phyloP scores from a whole-genome alignment of 2,113 vertebrate genomes.

The Silurus meridionalis region DNA sequence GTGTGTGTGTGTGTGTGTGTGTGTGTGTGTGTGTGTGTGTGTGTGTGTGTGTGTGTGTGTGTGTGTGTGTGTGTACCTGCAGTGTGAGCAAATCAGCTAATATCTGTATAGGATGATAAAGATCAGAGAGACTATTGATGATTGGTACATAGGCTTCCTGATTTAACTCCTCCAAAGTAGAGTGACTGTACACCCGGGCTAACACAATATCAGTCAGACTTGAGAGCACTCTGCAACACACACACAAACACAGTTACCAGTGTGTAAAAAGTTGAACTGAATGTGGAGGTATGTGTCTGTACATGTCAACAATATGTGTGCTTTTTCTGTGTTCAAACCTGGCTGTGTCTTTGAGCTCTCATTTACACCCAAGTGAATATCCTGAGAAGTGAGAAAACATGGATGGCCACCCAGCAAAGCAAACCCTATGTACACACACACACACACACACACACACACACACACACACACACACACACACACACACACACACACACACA shows the following conservation, averaged over 20 bases:
- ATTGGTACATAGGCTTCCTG: slow-evolving; percentile 84
- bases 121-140: slow-evolving; percentile 87
- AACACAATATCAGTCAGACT: slow-evolving; percentile 83
- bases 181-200: slow-evolving; percentile 87
- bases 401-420: slow-evolving; percentile 87
- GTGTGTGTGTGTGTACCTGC: slow-evolving; percentile 73
- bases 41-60: background rate
- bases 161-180: slow-evolving; percentile 78
- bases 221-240: slow-evolving; percentile 81
- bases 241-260: slow-evolving; percentile 1
- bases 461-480: background rate
- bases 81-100: slow-evolving; percentile 93
- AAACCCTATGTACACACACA: background rate
- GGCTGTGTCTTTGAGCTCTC: slow-evolving; percentile 85
- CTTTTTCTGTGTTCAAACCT: slow-evolving; percentile 70
- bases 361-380: slow-evolving; percentile 90
- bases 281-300: background rate
- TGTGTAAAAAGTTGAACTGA: background rate
- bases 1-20: background rate
- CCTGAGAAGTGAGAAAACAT: slow-evolving; percentile 87
- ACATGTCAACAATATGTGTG: background rate
- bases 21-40: slow-evolving; percentile 6
- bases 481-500: background rate
- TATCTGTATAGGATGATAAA: slow-evolving; percentile 91
- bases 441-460: background rate